These are phyloP conservation scores for Globodera ellingtonae DNA, from an alignment of 1,140 invertebrate species.

Conservation along the genomic window DNA sequence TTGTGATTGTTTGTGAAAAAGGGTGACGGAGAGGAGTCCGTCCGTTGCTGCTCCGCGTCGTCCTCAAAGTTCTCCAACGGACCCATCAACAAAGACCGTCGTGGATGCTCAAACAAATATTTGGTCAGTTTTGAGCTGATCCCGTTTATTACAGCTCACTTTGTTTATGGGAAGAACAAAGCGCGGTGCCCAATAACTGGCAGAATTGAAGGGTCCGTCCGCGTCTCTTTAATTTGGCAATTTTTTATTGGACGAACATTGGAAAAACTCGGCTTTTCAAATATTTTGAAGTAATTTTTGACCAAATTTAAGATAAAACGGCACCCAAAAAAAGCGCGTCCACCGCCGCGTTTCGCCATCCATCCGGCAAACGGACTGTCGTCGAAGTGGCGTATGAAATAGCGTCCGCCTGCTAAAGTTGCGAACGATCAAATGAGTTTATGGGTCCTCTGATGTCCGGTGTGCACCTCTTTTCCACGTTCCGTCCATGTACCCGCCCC, in stretches of 20 bases:
- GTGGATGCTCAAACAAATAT: neutral
- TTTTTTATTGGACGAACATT: too few relatives aligned
- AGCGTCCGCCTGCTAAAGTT: conserved; percentile 4
- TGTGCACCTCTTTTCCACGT: conserved; percentile 21
- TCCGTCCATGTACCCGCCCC: conserved; percentile 6
- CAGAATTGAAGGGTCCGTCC: neutral
- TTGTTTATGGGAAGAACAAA: neutral
- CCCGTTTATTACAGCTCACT: neutral
- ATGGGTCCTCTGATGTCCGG: neutral
- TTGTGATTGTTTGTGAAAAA: conserved; percentile 6
- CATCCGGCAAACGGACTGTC: neutral
- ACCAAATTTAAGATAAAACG: neutral
- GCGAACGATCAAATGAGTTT: neutral
- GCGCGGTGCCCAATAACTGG: conserved; percentile 16
- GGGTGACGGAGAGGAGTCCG: neutral
- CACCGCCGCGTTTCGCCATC: conserved; percentile 26
- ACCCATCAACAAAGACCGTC: neutral
- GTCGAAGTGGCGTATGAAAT: conserved; percentile 20
- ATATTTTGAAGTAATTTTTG: neutral
- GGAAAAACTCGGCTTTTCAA: too few relatives aligned
- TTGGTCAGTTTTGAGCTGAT: too few relatives aligned
- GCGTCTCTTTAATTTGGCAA: neutral
- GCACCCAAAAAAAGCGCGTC: conserved; percentile 21
- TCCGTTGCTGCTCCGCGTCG: neutral
- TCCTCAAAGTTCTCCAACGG: neutral